Conservation (phyloP, 2,113 vertebrate genomes). For the Cygnus buccinator region DNA sequence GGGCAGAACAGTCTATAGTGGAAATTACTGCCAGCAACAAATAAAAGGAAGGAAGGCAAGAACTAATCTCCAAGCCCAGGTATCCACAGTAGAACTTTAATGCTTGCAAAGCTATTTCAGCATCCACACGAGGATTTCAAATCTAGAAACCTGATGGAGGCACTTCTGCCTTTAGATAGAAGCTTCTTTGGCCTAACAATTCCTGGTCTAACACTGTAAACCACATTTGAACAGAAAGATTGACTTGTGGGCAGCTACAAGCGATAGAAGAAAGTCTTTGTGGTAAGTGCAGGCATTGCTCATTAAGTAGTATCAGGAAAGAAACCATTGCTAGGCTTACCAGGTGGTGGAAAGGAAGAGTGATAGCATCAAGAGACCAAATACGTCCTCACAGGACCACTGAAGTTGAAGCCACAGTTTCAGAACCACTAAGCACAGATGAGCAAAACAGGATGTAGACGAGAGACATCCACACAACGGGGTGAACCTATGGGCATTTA, state of each 20-base stretch:
- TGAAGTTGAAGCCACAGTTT: neutral
- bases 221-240: neutral
- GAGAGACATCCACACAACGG: neutral
- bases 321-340: neutral
- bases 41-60: neutral
- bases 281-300: neutral
- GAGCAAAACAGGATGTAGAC: neutral
- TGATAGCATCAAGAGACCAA: neutral
- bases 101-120: neutral
- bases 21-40: neutral
- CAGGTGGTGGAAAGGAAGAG: neutral
- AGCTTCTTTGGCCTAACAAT: neutral
- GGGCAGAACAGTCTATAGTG: neutral
- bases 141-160: neutral
- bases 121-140: neutral
- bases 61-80: neutral
- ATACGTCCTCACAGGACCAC: neutral
- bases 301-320: neutral
- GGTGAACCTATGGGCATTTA: neutral
- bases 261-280: neutral
- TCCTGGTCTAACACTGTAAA: neutral
- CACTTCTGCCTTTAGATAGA: neutral
- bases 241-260: neutral
- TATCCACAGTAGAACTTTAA: neutral
- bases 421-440: neutral